Conservation (phyloP, 2,113 vertebrate genomes). For the Hyperopisus bebe region DNA sequence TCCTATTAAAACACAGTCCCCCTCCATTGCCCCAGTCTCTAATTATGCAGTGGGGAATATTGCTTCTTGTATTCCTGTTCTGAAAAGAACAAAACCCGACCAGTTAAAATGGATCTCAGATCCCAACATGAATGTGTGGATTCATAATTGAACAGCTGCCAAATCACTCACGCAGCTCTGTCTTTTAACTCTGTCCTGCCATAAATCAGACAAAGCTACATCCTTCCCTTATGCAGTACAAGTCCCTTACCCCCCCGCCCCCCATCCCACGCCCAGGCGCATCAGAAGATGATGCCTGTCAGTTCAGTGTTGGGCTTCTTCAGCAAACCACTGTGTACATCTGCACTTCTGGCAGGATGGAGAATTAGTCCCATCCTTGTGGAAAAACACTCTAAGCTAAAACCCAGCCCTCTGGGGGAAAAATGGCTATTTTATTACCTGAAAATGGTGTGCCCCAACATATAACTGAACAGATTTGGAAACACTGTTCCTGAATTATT, state of each 20-base stretch:
- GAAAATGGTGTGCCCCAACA: background rate
- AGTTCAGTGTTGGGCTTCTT: background rate
- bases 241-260: background rate
- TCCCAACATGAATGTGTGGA: conserved; percentile 14
- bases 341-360: background rate
- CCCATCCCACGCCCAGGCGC: background rate
- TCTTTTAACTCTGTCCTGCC: conserved; percentile 17
- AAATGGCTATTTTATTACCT: conserved; percentile 1
- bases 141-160: conserved; percentile 33
- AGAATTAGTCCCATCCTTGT: background rate
- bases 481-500: background rate
- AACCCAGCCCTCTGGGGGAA: background rate
- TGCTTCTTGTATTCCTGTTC: background rate
- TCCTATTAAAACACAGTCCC: background rate
- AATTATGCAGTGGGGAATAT: conserved; percentile 5
- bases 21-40: background rate
- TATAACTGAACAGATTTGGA: background rate
- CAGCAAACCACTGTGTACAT: background rate
- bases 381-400: background rate
- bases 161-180: conserved; percentile 23
- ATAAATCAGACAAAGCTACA: background rate
- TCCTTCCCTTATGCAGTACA: background rate
- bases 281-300: background rate
- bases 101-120: conserved; percentile 12
- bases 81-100: background rate